These are phyloP conservation scores for Phalera bucephala DNA, from an alignment of 2,888 invertebrate genomes.

Conservation along the genomic window DNA sequence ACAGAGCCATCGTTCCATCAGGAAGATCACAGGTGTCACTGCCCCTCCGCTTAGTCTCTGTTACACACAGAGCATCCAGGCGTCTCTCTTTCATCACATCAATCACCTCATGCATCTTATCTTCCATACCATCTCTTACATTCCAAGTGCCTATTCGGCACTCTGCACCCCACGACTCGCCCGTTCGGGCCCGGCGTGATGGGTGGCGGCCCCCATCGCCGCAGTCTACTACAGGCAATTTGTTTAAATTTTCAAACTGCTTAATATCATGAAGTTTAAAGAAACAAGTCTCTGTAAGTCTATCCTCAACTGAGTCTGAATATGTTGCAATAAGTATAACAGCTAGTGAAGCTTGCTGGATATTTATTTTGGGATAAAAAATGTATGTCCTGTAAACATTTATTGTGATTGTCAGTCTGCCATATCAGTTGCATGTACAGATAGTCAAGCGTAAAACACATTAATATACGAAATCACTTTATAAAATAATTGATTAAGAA, in stretches of 20 bases:
- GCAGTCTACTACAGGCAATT: constrained; percentile 25
- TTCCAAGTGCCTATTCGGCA: too few relatives aligned
- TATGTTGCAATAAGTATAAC: constrained; percentile 28
- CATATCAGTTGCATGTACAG: constrained; percentile 13
- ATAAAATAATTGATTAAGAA: constrained; percentile 13
- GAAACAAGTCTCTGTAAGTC: constrained; percentile 25
- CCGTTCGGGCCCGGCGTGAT: too few relatives aligned
- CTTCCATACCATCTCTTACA: too few relatives aligned
- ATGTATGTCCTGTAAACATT: constrained; percentile 10
- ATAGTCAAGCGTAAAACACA: constrained; percentile 14
- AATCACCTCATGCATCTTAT: too few relatives aligned
- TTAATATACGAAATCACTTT: constrained; percentile 10
- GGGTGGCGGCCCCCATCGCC: too few relatives aligned
- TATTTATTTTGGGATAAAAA: constrained; percentile 3
- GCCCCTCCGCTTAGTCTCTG: too few relatives aligned
- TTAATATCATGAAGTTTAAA: constrained; percentile 23
- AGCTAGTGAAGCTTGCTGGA: constrained; percentile 13
- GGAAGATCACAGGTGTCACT: too few relatives aligned
- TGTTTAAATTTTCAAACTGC: constrained; percentile 21
- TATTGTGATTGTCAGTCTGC: constrained; percentile 19
- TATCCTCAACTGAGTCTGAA: constrained; percentile 31
- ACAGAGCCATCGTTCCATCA: too few relatives aligned
- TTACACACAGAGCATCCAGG: too few relatives aligned
- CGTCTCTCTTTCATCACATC: too few relatives aligned
- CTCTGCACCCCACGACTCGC: too few relatives aligned